Evolutionary conservation across 2,888 invertebrate species (phyloP), one percentile per base, ranked within the genome.

Genomic region (Drosophila nr. fundita): DNA sequence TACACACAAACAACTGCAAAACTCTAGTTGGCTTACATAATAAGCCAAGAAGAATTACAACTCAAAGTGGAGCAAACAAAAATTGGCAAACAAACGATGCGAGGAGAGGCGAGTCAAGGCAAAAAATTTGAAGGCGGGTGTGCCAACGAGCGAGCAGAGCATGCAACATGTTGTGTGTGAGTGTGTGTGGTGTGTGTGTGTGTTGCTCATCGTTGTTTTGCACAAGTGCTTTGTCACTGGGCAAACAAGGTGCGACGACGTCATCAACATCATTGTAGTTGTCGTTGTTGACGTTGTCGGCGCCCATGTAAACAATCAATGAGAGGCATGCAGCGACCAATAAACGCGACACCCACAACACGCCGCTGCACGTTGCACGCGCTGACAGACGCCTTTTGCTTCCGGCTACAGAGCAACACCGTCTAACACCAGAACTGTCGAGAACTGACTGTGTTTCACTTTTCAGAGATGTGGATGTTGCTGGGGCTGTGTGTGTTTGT

Each of bases 231-330:
- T 62, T 68, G 80, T 76, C 72, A 78, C 64, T 42, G 48, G 18
- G 50, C 36, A 45, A 45, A 45, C 45, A 15, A 45, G 45, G 4
- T 24, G 36, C 45, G 58, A 60, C 80, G 79, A 64, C 79, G 74
- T 66, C 54, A 59, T 50, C 63, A 65, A 45, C 79, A 66, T 45
- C 32, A 53, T 50, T n/a, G 30, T 30, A n/a, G n/a, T 30, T 18
- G 15, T 21, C 21, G 15, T 24, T n/a, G 34, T 29, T n/a, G 55
- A 8, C 38, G 27, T 15, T 55, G 85, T 53, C 60, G 82, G 71
- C 66, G 69, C 75, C 73, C 71, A 70, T 72, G 84, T 66, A 81
- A 87, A 76, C 89, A 81, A 58, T 81, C 83, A 87, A 83, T 87
- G 75, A 66, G 75, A 66, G 83, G 69, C 76, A 76, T 76, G 78